These are phyloP conservation scores for Ceratina japonica DNA, from an alignment of 1,140 invertebrate species.

Conservation along the genomic window DNA sequence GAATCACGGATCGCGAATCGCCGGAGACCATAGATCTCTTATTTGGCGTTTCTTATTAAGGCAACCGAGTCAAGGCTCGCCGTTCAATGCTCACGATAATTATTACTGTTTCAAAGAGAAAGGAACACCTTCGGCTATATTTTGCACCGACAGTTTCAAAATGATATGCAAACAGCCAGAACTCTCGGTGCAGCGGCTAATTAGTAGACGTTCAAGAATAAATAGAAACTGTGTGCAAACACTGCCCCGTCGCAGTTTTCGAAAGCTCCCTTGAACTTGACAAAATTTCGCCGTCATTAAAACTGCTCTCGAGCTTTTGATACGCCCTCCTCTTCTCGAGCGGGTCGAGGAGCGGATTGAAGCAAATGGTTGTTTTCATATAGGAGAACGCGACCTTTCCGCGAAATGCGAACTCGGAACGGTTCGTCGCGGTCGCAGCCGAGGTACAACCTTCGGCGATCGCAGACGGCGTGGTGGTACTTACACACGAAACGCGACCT, in stretches of 20 bases:
- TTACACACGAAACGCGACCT: neutral
- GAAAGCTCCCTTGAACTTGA: too few relatives aligned
- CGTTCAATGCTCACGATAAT: conserved; percentile 43
- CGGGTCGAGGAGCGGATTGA: too few relatives aligned
- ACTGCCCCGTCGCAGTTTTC: too few relatives aligned
- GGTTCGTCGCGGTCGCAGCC: neutral
- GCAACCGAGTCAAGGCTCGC: conserved; percentile 72
- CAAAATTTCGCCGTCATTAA: too few relatives aligned
- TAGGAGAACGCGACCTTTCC: conserved; percentile 8
- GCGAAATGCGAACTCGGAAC: neutral
- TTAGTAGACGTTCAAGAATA: too few relatives aligned
- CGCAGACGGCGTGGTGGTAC: conserved; percentile 28
- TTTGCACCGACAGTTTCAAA: neutral
- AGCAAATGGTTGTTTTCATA: too few relatives aligned
- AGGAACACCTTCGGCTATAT: neutral
- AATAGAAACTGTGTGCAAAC: too few relatives aligned
- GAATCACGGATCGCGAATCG: conserved; percentile 41
- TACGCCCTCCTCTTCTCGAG: too few relatives aligned
- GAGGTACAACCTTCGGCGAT: conserved; percentile 9
- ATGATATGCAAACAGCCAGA: too few relatives aligned
- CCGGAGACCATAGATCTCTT: conserved; percentile 43
- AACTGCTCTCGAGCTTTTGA: too few relatives aligned
- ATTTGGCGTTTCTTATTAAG: conserved; percentile 69
- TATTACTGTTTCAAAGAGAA: conserved; percentile 31
- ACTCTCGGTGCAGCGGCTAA: too few relatives aligned